These are phyloP conservation scores for Scaptomyza reducta DNA, from an alignment of 2,888 invertebrate species.

Conservation along the genomic window DNA sequence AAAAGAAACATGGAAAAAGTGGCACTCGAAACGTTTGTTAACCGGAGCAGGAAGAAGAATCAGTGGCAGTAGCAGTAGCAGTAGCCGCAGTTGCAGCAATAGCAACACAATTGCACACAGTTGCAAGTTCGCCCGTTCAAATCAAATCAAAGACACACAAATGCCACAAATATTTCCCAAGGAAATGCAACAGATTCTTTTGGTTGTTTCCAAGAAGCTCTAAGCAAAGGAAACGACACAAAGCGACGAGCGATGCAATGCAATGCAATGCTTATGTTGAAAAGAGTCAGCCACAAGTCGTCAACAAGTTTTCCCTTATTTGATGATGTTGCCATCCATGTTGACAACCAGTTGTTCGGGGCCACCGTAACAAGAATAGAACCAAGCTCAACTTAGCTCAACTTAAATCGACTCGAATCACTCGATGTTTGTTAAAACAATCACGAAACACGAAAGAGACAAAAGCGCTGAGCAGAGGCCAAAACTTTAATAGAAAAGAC, in stretches of 20 bases:
- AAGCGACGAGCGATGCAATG: slow-evolving; percentile 44
- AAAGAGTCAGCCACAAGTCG: slow-evolving; percentile 12
- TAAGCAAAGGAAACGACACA: slow-evolving; percentile 47
- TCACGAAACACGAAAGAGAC: slow-evolving; percentile 47
- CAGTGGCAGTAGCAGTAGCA: slow-evolving; percentile 2
- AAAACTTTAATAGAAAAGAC: slow-evolving; percentile 41
- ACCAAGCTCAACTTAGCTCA: slow-evolving; percentile 15
- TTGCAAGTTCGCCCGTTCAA: slow-evolving; percentile 30
- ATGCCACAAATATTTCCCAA: slow-evolving; percentile 80
- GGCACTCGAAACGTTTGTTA: slow-evolving; percentile 29
- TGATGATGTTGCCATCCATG: slow-evolving; percentile 42
- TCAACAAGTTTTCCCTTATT: slow-evolving; percentile 65
- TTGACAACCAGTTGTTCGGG: slow-evolving; percentile 59
- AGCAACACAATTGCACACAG: too few species aligned
- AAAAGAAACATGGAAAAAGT: slow-evolving; percentile 37
- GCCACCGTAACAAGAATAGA: slow-evolving; percentile 51
- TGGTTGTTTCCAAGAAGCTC: slow-evolving; percentile 67
- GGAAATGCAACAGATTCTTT: slow-evolving; percentile 80
- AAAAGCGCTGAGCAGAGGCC: slow-evolving; percentile 20
- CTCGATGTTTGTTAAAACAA: slow-evolving; percentile 52
- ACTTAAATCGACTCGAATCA: slow-evolving; percentile 12
- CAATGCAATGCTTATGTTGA: slow-evolving; percentile 3
- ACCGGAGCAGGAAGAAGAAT: slow-evolving; percentile 78
- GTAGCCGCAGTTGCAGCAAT: slow-evolving; percentile 15
- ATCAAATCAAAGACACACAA: slow-evolving; percentile 60